Evolutionary conservation across 2,888 invertebrate species (phyloP), one percentile per base, ranked within the genome.

Genomic region (Cryptus viduatorius): DNA sequence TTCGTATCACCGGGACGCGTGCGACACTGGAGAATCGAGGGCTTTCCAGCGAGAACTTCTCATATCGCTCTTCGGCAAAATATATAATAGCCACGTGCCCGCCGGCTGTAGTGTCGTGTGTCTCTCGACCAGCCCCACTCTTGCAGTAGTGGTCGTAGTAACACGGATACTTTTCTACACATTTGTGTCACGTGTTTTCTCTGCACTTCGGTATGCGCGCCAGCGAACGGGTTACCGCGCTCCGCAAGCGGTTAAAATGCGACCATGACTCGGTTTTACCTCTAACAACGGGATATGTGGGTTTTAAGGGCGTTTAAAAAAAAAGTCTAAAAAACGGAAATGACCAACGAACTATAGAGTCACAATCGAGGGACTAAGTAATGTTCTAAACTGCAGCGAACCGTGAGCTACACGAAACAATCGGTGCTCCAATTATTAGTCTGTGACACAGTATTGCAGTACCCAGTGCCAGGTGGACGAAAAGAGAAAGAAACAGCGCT

Each of bases 181-280:
- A 59, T 56, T 77, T 59, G 16, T 56, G 68, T 59, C 53, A n/a
- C 56, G 67, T 68, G 67, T 77, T 77, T 53, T 68, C 56, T 67
- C 67, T 29, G 16, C 10, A 12, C 16, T 16, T 53, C 7, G 31
- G 24, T 29, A 37, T 16, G 50, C 65, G 19, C 65, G 61, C 50
- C 16, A 53, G 19, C 19, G 12, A 64, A 16, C n/a, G 53, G 65
- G 50, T 24, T 50, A 56, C 31, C n/a, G 81, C 19, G 29, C 16
- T 56, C 19, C 14, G 16, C 16, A 14, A 71, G 67, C 42, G 31
- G 24, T 80, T 80, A 53, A n/a, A 48, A 80, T 48, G 59, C 73
- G 73, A 53, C 73, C 73, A 14, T 73, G 72, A 79, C 79, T 79
- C 79, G 42, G n/a, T 71, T 79, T 79, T 48, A 48, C 37, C 37